Evolutionary conservation across 1,140 invertebrate genomes (phyloP).

Genomic region (Nixonia krombeini): DNA sequence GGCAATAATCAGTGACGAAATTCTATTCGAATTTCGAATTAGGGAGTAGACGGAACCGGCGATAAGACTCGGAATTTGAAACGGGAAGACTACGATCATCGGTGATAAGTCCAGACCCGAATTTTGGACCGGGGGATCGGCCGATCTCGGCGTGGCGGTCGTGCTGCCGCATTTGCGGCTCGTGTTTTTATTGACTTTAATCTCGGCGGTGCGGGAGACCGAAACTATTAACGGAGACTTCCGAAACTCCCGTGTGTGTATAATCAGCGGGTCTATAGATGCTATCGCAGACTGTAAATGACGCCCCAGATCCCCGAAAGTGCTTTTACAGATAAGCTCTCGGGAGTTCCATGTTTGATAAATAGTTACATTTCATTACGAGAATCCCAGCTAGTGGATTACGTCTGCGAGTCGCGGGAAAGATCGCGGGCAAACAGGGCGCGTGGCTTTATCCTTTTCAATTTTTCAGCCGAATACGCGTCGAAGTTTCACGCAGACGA

Average conservation of each 20-base stretch:
- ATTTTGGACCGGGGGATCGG: too few species aligned
- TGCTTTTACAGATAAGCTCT: constrained; percentile 2
- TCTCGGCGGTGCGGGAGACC: background rate
- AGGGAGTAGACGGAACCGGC: too few species aligned
- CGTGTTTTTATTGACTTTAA: background rate
- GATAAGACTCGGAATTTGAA: too few species aligned
- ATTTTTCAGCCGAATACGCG: too few species aligned
- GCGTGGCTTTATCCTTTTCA: too few species aligned
- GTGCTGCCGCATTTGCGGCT: background rate
- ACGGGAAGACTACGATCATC: too few species aligned
- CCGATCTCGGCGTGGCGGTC: too few species aligned
- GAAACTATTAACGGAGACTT: background rate
- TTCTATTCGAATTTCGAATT: too few species aligned
- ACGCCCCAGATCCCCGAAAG: background rate
- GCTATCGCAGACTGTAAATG: constrained; percentile 1
- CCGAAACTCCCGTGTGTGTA: background rate
- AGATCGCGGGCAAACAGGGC: too few species aligned
- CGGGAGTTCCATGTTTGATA: background rate
- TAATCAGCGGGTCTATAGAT: constrained; percentile 1
- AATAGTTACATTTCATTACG: background rate
- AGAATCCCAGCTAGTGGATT: background rate
- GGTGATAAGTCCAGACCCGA: too few species aligned
- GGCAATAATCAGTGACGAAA: too few species aligned
- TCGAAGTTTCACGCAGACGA: too few species aligned
- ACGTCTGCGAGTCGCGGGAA: background rate